Percentiles rank a stretch among this genome's conserved stretches.
phyloP scores from a whole-genome alignment of 2,888 invertebrate species.

The Helleia helle region DNA sequence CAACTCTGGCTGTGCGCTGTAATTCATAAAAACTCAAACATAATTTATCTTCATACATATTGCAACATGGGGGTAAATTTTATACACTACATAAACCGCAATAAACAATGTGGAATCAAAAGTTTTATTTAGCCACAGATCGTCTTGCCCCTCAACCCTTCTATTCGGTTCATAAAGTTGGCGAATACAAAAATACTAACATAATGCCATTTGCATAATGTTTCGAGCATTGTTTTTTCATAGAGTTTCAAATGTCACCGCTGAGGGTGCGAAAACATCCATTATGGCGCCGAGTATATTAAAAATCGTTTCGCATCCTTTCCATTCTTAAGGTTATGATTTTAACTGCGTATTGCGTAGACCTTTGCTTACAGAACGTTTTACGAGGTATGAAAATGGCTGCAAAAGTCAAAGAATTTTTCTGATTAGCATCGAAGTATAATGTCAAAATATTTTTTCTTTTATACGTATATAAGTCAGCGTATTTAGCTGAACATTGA shows the following conservation, averaged over 20 bases:
- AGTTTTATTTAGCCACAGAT: slow-evolving; percentile 42
- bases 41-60: slow-evolving; percentile 23
- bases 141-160: slow-evolving; percentile 66
- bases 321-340: slow-evolving; percentile 66
- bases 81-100: slow-evolving; percentile 38
- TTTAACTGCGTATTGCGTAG: slow-evolving; percentile 29
- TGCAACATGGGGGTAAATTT: slow-evolving; percentile 26
- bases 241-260: slow-evolving; percentile 72
- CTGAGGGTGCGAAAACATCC: slow-evolving; percentile 66
- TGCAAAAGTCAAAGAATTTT: no score
- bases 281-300: slow-evolving; percentile 66
- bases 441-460: not conserved
- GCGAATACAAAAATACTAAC: slow-evolving; percentile 68
- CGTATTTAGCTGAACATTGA: no score
- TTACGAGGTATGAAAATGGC: no score
- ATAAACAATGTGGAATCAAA: slow-evolving; percentile 53
- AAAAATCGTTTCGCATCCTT: slow-evolving; percentile 66
- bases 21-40: slow-evolving; percentile 10
- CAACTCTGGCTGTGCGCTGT: not conserved
- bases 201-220: slow-evolving; percentile 73
- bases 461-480: no score
- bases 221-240: slow-evolving; percentile 69
- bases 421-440: not conserved
- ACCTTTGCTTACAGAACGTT: slow-evolving; percentile 7
- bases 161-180: slow-evolving; percentile 66